phyloP scores from a whole-genome alignment of 1,140 invertebrate species.

The Tetraneura akinire region DNA sequence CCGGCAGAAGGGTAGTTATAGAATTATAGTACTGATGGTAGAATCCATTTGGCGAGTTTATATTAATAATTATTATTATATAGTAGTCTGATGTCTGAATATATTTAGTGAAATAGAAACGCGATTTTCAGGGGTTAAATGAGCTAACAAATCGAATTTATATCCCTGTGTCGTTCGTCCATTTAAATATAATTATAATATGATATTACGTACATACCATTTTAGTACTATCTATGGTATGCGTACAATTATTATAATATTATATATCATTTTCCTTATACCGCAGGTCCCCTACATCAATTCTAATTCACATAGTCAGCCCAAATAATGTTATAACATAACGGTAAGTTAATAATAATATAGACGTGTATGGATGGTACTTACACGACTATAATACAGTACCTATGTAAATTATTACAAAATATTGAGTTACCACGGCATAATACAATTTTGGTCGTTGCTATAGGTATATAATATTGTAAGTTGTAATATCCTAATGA shows the following conservation, averaged over 20 bases:
- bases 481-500: background rate
- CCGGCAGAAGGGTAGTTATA: conserved; percentile 3
- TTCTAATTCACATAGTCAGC: background rate
- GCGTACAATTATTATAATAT: no score
- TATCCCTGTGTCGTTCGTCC: background rate
- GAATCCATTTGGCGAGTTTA: conserved; percentile 34
- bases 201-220: no score
- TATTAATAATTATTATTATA: background rate
- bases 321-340: background rate
- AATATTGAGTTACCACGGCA: background rate
- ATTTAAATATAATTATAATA: background rate
- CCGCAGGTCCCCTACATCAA: no score
- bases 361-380: no score
- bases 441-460: background rate
- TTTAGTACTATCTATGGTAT: no score
- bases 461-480: background rate
- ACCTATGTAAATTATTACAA: background rate
- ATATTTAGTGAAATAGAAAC: background rate
- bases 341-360: no score
- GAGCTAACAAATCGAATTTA: conserved; percentile 26
- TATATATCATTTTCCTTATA: no score
- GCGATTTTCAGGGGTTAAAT: background rate
- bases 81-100: background rate
- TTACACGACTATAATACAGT: background rate
- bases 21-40: conserved; percentile 18